phyloP scores from a whole-genome alignment of 2,113 vertebrate species.

The Nibea coibor region DNA sequence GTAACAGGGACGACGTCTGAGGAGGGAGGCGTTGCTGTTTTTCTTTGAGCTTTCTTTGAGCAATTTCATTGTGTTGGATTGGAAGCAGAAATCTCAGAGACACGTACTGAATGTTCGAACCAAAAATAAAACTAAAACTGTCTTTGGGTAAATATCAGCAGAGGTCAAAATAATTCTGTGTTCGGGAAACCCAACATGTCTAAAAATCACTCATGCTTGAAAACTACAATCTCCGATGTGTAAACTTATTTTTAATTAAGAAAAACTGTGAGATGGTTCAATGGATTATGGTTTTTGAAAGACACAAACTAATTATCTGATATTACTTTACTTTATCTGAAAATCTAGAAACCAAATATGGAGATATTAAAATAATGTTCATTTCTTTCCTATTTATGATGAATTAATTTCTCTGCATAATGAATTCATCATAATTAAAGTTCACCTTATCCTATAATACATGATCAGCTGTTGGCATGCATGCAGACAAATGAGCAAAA shows the following conservation, averaged over 20 bases:
- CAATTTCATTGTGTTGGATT: not conserved
- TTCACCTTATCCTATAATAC: not conserved
- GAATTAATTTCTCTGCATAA: not conserved
- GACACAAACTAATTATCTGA: too few species aligned
- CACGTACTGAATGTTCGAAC: not conserved
- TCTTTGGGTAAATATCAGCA: not conserved
- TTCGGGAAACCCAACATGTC: too few species aligned
- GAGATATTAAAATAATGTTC: not conserved
- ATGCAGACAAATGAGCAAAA: not conserved
- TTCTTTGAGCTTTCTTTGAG: too few species aligned
- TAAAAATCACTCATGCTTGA: too few species aligned
- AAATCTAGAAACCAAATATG: not conserved
- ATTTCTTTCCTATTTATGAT: not conserved
- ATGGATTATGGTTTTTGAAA: not conserved
- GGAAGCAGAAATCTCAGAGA: not conserved
- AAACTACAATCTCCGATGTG: not conserved
- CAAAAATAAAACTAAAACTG: not conserved
- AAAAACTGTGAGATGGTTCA: not conserved
- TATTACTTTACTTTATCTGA: not conserved
- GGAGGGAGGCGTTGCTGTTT: not conserved
- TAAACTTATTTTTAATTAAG: too few species aligned
- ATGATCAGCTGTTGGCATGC: not conserved
- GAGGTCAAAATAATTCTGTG: too few species aligned
- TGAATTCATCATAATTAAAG: not conserved
- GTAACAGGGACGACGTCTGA: not conserved